Conservation (phyloP, 1,140 invertebrate genomes). For the Batillaria attramentaria region DNA sequence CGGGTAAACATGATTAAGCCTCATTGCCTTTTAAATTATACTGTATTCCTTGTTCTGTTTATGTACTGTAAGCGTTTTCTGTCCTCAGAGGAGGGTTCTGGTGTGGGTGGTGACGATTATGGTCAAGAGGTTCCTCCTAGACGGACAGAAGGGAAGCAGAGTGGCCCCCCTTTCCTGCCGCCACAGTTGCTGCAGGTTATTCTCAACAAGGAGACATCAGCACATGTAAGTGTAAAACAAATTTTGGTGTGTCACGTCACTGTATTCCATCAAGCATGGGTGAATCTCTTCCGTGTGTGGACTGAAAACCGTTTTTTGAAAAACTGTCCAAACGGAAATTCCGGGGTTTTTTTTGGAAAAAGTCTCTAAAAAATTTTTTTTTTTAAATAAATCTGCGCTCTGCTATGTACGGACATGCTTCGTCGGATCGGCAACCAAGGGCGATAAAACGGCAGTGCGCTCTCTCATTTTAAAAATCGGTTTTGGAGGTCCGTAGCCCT, state of each 20-base stretch:
- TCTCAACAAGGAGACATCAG: constrained; percentile 97
- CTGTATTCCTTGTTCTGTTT: background rate
- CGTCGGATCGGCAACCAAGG: no score
- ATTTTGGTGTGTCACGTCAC: background rate
- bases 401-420: no score
- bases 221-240: constrained; percentile 82
- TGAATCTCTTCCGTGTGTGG: background rate
- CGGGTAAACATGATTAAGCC: no score
- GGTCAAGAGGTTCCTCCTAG: constrained; percentile 87
- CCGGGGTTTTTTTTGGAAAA: no score
- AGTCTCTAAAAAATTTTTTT: no score
- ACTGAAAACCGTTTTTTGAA: no score
- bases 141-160: constrained; percentile 68
- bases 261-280: background rate
- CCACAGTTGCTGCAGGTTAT: constrained; percentile 98
- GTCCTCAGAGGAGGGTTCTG: constrained; percentile 16
- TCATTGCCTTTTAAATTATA: background rate
- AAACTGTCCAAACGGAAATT: no score
- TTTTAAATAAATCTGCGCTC: no score
- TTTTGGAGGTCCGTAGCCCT: no score
- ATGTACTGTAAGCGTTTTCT: background rate
- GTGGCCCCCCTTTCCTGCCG: constrained; percentile 95
- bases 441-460: no score
- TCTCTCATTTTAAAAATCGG: no score
- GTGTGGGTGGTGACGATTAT: constrained; percentile 80